Evolutionary conservation across 2,888 invertebrate species (phyloP).

Genomic region (Eupeodes luniger): DNA sequence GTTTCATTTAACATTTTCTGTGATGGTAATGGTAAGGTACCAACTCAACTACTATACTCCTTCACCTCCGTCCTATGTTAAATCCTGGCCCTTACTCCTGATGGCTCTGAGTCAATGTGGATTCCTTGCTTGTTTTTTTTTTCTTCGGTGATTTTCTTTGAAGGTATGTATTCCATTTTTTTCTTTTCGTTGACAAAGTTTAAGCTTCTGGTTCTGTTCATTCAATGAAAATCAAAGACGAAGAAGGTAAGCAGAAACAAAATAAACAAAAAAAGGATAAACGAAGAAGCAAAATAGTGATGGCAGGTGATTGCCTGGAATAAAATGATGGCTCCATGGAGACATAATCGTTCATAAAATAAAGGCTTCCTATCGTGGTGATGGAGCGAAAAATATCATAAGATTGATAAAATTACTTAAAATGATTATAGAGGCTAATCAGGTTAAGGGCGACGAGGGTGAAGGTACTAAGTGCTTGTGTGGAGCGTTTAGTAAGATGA

Average conservation of each 20-base stretch:
- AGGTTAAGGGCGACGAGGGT: conserved; percentile 7
- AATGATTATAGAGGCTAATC: conserved; percentile 17
- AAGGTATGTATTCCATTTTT: conserved; percentile 53
- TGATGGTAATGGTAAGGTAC: background rate
- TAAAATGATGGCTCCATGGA: conserved; percentile 30
- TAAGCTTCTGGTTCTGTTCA: conserved; percentile 43
- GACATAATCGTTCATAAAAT: conserved; percentile 40
- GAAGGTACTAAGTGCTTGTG: background rate
- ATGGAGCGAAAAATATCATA: background rate
- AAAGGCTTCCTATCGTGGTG: background rate
- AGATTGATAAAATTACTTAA: conserved; percentile 34
- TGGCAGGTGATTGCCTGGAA: conserved; percentile 47
- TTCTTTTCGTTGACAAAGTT: conserved; percentile 40
- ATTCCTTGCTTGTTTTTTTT: conserved; percentile 2
- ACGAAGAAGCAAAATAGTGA: conserved; percentile 16
- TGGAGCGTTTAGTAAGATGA: background rate
- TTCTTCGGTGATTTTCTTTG: conserved; percentile 57
- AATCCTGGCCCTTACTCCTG: background rate
- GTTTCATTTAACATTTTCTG: conserved; percentile 47
- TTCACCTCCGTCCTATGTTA: too few relatives aligned
- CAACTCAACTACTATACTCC: too few relatives aligned
- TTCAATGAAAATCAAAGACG: conserved; percentile 26
- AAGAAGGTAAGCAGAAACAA: background rate
- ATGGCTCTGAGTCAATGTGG: background rate
- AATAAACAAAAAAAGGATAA: conserved; percentile 11